Evolutionary conservation across 2,113 vertebrate genomes (phyloP).

Genomic region (Laticauda laticaudata): DNA sequence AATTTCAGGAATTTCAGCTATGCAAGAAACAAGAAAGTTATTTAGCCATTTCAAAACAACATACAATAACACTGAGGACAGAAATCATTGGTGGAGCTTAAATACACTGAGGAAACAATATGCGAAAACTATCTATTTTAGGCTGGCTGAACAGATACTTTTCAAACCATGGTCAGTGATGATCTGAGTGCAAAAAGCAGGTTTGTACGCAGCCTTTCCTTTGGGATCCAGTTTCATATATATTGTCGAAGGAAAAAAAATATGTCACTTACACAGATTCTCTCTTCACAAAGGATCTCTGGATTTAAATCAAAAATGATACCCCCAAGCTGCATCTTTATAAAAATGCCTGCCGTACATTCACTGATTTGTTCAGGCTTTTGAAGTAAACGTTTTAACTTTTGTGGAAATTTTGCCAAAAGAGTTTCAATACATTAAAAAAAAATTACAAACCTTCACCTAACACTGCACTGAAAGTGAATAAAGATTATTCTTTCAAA

Average conservation of each 20-base stretch:
- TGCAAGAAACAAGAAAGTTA: background rate
- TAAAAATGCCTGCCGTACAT: conserved; percentile 46
- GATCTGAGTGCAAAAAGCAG: background rate
- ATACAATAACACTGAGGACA: background rate
- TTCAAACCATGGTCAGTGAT: background rate
- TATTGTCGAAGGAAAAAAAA: background rate
- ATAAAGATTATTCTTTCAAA: conserved; percentile 66
- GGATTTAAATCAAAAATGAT: background rate
- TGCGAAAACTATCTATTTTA: conserved; percentile 10
- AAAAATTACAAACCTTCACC: conserved; percentile 69
- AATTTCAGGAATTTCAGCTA: background rate
- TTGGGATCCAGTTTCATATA: background rate
- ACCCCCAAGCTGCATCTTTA: conserved; percentile 30
- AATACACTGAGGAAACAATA: background rate
- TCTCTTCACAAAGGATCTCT: background rate
- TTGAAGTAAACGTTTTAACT: conserved; percentile 76
- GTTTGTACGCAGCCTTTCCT: background rate
- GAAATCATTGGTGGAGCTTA: conserved; percentile 22
- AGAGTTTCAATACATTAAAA: conserved; percentile 64
- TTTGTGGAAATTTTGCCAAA: conserved; percentile 78
- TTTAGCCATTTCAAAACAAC: background rate
- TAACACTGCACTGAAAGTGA: conserved; percentile 77
- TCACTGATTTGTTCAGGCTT: conserved; percentile 70
- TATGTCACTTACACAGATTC: background rate
- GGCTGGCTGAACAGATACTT: background rate